Evolutionary conservation across 2,113 vertebrate species (phyloP).

Genomic region (Ariopsis seemanni): DNA sequence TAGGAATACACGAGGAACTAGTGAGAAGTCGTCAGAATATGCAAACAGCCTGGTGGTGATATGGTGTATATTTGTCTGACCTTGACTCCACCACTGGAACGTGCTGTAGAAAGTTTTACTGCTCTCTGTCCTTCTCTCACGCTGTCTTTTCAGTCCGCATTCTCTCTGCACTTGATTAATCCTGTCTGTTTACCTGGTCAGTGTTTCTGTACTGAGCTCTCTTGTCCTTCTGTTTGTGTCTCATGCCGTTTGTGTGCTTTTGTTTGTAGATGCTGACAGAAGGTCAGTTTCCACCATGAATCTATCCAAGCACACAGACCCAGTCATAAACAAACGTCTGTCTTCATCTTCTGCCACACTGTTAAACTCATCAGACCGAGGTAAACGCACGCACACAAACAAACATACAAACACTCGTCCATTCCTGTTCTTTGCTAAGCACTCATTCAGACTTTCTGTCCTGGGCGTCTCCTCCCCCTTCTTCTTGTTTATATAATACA

Average conservation of each 20-base stretch:
- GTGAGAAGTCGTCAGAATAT: background rate
- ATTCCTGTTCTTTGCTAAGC: background rate
- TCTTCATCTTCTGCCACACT: slow-evolving; percentile 96
- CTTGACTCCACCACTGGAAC: background rate
- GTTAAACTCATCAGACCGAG: slow-evolving; percentile 95
- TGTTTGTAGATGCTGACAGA: slow-evolving; percentile 87
- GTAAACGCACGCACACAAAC: slow-evolving; percentile 63
- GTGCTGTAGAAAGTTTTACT: background rate
- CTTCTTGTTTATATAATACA: background rate
- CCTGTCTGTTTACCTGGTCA: background rate
- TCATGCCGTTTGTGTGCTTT: slow-evolving; percentile 64
- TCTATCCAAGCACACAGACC: slow-evolving; percentile 94
- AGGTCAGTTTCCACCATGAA: slow-evolving; percentile 97
- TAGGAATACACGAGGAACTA: background rate
- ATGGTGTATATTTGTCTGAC: background rate
- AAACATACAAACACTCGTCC: too few species aligned
- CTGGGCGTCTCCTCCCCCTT: background rate
- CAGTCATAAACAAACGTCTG: slow-evolving; percentile 96
- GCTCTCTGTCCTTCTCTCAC: background rate
- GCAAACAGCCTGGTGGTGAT: background rate
- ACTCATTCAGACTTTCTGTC: background rate
- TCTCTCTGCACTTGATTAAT: background rate
- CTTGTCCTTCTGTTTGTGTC: slow-evolving; percentile 49
- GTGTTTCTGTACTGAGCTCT: slow-evolving; percentile 3
- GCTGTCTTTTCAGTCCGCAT: background rate